These are phyloP conservation scores for Slavum lentiscoides DNA, from an alignment of 2,888 invertebrate genomes.

Conservation along the genomic window DNA sequence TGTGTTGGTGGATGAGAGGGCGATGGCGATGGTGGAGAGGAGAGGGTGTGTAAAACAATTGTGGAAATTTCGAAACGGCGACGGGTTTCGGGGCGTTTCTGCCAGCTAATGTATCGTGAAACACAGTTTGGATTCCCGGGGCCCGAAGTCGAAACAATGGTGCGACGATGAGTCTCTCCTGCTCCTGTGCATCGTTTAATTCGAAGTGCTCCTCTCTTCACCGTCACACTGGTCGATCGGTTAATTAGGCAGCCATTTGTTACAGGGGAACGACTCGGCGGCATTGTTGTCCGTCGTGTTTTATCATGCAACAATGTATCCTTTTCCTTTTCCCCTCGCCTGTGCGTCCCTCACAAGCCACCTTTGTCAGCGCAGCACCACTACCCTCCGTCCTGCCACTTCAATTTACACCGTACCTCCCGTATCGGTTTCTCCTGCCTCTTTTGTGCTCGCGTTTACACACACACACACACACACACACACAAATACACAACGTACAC, in stretches of 20 bases:
- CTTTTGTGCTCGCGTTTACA: constrained; percentile 4
- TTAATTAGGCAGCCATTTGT: constrained; percentile 49
- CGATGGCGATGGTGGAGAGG: not conserved
- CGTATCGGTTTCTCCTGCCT: constrained; percentile 18
- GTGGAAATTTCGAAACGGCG: constrained; percentile 15
- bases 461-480: not conserved
- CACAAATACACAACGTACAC: constrained; percentile 12
- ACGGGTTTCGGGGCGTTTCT: constrained; percentile 18
- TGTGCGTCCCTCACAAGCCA: not conserved
- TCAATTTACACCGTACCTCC: not conserved
- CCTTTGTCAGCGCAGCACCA: not conserved
- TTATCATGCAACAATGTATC: constrained; percentile 49
- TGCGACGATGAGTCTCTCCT: not conserved
- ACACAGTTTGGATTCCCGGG: constrained; percentile 37
- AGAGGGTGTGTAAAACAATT: constrained; percentile 20
- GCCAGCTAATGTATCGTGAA: constrained; percentile 45
- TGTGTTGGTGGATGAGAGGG: too few relatives aligned
- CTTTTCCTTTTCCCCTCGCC: constrained; percentile 5
- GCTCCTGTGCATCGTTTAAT: constrained; percentile 8
- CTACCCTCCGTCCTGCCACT: not conserved
- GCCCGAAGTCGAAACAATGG: constrained; percentile 33
- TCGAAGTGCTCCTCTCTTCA: constrained; percentile 2
- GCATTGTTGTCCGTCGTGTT: constrained; percentile 52
- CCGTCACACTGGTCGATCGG: constrained; percentile 29
- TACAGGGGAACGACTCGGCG: not conserved